Evolutionary conservation across 2,888 invertebrate genomes (phyloP), one percentile per base, ranked within the genome.

Genomic region (Parapristionchus giblindavisi): DNA sequence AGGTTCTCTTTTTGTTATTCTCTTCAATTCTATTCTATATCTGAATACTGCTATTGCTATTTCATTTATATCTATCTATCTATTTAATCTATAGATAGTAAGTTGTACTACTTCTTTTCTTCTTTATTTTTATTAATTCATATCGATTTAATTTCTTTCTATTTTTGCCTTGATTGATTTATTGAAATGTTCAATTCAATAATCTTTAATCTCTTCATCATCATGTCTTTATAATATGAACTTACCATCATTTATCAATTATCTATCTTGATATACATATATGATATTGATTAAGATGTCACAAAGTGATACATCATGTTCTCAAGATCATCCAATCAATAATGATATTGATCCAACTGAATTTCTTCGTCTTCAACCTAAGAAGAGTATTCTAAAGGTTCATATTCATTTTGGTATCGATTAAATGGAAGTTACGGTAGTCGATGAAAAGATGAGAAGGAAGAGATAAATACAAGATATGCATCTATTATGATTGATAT

Each of bases 381-480:
- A 88, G 77, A 88, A 87, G 80, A 84, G 84, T 36, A 87, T 87
- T 73, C 78, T 87, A 32, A 87, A 87, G 78, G 83, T 84, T 75
- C 85, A 84, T 4, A 38, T 4, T 38, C 3, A 4, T 17, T 5
- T 36, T 32, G 17, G 4, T 61, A n/a, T n/a, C n/a, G n/a, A n/a
- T n/a, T n/a, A n/a, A n/a, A n/a, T n/a, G n/a, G n/a, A 14, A 43
- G 43, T 14, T 43, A 17, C 8, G 43, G 11, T 43, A 43, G 43
- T 43, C 8, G 8, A 14, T 43, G 8, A 14, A 43, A 14, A 17
- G 17, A 43, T 43, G 43, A 8, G 11, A 43, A 14, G 8, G 43
- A 43, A 43, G 8, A 17, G 11, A 43, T 17, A 14, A 17, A 8
- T 8, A 14, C 11, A 43, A 43, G 11, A 43, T 43, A 17, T 17